Percentiles rank a stretch among this genome's conserved stretches.
These are phyloP conservation scores for Ephydatia muelleri DNA, from an alignment of 37 sponge, comb jelly and placozoan genomes.

Conservation along the genomic window DNA sequence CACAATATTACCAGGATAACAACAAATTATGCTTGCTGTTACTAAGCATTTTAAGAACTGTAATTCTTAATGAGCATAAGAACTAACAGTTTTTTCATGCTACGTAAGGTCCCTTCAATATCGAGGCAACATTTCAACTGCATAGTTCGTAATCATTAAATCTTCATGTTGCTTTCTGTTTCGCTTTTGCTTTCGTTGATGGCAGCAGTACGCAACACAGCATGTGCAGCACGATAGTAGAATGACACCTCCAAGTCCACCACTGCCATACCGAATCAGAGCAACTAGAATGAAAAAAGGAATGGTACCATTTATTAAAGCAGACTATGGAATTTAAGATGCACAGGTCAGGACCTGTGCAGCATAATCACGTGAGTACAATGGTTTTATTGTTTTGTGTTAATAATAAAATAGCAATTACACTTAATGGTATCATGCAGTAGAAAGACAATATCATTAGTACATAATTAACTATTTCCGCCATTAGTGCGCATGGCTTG, in stretches of 20 bases:
- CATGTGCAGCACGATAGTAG: background rate
- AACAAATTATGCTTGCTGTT: constrained; percentile 1
- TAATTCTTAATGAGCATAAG: background rate
- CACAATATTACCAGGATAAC: background rate
- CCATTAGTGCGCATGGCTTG: background rate
- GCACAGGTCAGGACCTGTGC: background rate
- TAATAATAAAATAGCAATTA: constrained; percentile 1
- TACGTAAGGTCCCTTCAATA: background rate
- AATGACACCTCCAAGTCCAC: background rate
- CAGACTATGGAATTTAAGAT: background rate
- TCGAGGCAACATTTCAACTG: background rate
- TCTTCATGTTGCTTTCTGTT: background rate
- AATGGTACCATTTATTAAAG: background rate
- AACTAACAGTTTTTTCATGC: background rate
- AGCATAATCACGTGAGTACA: background rate
- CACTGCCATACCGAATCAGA: background rate
- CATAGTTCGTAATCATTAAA: background rate
- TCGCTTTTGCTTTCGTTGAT: constrained; percentile 1
- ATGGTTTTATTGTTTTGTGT: background rate
- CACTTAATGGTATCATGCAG: background rate
- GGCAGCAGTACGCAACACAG: background rate
- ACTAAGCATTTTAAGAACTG: background rate
- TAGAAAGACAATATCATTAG: background rate
- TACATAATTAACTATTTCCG: background rate
- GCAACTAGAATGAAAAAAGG: background rate